A percentile compares a stretch with the other conserved stretches of the same genome.
Conservation (phyloP, 2,797 vertebrate genomes). For the Loris lydekkerianus region DNA sequence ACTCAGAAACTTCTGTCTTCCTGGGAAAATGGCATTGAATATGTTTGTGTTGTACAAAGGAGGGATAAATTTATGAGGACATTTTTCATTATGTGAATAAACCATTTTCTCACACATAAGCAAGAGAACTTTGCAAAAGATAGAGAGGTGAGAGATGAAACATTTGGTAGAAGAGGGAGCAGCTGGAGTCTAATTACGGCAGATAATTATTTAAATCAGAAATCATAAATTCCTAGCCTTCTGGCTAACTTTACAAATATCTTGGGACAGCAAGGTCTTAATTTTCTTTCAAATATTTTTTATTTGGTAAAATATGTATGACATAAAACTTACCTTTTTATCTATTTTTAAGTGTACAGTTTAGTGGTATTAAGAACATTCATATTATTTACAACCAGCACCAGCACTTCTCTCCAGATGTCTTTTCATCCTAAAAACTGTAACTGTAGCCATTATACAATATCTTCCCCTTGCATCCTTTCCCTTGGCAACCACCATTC, state of each 20-base stretch:
- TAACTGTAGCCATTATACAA: not conserved
- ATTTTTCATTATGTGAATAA: constrained; percentile 10
- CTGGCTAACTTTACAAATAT: constrained; percentile 23
- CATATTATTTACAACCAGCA: not conserved
- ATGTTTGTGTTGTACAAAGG: not conserved
- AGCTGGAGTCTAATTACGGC: not conserved
- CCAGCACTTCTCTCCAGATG: not conserved
- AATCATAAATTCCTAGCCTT: not conserved
- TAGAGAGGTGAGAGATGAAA: not conserved
- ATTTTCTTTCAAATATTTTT: not conserved
- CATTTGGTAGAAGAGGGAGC: not conserved
- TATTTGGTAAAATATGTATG: not conserved
- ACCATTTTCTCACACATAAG: not conserved
- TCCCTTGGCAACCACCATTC: not conserved
- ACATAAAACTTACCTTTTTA: not conserved
- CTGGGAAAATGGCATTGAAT: not conserved
- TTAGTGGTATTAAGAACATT: not conserved
- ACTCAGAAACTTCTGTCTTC: not conserved
- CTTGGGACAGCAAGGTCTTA: not conserved
- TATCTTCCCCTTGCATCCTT: not conserved
- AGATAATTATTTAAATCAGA: not conserved
- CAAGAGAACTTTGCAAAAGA: not conserved
- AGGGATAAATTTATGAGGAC: not conserved
- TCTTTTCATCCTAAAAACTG: not conserved
- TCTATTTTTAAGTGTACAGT: not conserved